Evolutionary conservation across 2,888 invertebrate species (phyloP).

Genomic region (Dromius quadrimaculatus): DNA sequence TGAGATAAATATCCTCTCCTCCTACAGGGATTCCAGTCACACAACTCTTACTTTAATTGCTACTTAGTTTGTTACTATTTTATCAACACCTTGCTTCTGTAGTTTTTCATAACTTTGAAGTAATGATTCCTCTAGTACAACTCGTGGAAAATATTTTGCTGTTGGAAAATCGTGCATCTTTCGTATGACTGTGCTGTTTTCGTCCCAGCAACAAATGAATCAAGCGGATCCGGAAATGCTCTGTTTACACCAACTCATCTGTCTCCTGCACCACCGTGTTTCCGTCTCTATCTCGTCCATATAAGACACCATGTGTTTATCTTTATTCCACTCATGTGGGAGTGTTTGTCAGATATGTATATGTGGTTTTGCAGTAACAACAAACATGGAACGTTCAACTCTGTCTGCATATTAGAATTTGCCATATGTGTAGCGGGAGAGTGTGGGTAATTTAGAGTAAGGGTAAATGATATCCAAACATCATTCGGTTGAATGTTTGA

Average conservation of each 20-base stretch:
- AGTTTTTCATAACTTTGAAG: too few relatives aligned
- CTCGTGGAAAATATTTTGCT: neutral
- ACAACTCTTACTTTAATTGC: constrained; percentile 5
- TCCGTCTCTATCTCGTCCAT: neutral
- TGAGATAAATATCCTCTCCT: constrained; percentile 5
- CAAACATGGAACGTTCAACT: constrained; percentile 24
- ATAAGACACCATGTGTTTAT: neutral
- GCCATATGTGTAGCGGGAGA: neutral
- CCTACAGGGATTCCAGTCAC: neutral
- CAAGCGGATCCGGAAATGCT: constrained; percentile 41
- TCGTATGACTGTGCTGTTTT: constrained; percentile 13
- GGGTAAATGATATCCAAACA: constrained; percentile 18
- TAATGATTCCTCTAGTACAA: too few relatives aligned
- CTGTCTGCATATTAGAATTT: constrained; percentile 6
- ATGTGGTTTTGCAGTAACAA: neutral
- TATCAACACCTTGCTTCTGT: constrained; percentile 4
- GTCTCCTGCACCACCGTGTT: constrained; percentile 4
- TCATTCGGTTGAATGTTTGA: neutral
- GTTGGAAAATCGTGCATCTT: neutral
- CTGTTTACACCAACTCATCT: constrained; percentile 31
- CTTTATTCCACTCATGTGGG: neutral
- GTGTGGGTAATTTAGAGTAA: too few relatives aligned
- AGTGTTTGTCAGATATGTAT: constrained; percentile 14
- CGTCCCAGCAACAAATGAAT: constrained; percentile 35
- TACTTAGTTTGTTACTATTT: neutral